Evolutionary conservation across 2,797 vertebrate genomes (phyloP).

Genomic region (Rhodeus uyekii): DNA sequence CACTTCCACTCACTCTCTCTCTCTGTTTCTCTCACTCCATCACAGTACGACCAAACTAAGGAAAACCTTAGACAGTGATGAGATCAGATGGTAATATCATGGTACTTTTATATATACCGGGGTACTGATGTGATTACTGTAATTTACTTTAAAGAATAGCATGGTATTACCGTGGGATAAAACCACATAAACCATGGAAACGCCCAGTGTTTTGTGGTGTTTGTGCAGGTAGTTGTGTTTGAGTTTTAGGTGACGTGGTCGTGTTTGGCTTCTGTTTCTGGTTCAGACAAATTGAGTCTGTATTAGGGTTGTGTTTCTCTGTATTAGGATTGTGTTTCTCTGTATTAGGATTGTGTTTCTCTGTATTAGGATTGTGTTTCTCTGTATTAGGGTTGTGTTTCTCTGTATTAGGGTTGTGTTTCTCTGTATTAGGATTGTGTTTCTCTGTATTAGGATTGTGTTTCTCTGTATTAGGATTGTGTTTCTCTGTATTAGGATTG

Average conservation of each 20-base stretch:
- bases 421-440: no score
- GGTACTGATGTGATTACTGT: neutral
- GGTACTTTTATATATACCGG: neutral
- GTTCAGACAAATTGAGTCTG: no score
- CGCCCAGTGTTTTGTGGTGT: neutral
- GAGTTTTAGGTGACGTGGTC: neutral
- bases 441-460: no score
- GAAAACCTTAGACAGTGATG: neutral
- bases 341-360: no score
- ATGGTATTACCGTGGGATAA: neutral
- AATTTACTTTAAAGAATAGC: neutral
- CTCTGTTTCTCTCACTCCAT: neutral
- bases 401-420: no score
- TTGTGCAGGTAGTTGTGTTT: neutral
- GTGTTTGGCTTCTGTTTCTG: slow-evolving; percentile 5
- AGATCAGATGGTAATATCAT: neutral
- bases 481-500: no score
- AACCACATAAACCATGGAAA: neutral
- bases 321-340: no score
- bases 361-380: no score
- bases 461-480: no score
- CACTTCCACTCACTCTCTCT: neutral
- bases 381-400: no score
- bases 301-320: no score
- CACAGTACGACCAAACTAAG: slow-evolving; percentile 1